These are phyloP conservation scores for Stenoptilia bipunctidactyla DNA, from an alignment of 2,888 invertebrate species.

Conservation along the genomic window DNA sequence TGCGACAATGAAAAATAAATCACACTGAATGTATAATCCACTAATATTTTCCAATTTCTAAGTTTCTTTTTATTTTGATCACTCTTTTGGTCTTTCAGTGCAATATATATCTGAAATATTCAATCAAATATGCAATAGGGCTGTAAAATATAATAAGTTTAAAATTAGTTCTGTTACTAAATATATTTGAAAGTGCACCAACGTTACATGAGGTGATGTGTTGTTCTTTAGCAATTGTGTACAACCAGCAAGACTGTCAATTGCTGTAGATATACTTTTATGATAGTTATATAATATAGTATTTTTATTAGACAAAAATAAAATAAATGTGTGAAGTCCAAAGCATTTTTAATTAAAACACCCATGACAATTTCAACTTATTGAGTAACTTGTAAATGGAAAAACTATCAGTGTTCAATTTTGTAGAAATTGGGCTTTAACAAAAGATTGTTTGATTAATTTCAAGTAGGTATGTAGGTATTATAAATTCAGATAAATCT, in stretches of 20 bases:
- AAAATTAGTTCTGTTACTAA: constrained; percentile 36
- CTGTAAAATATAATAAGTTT: constrained; percentile 54
- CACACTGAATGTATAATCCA: no score
- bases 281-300: constrained; percentile 63
- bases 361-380: no score
- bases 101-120: constrained; percentile 38
- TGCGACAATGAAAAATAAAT: no score
- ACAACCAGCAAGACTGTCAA: constrained; percentile 67
- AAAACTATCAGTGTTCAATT: no score
- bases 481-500: no score
- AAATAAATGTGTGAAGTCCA: constrained; percentile 72
- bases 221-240: constrained; percentile 48
- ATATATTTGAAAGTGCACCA: constrained; percentile 29
- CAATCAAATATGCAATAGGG: constrained; percentile 31
- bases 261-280: constrained; percentile 66
- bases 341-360: constrained; percentile 11
- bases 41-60: constrained; percentile 7
- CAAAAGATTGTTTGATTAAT: no score
- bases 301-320: constrained; percentile 72
- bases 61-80: constrained; percentile 19
- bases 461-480: no score
- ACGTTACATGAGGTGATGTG: constrained; percentile 32
- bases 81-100: constrained; percentile 30
- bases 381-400: no score
- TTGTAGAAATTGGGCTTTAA: no score